These are phyloP conservation scores for Hypolimnas misippus DNA, from an alignment of 2,888 invertebrate species.

Conservation along the genomic window DNA sequence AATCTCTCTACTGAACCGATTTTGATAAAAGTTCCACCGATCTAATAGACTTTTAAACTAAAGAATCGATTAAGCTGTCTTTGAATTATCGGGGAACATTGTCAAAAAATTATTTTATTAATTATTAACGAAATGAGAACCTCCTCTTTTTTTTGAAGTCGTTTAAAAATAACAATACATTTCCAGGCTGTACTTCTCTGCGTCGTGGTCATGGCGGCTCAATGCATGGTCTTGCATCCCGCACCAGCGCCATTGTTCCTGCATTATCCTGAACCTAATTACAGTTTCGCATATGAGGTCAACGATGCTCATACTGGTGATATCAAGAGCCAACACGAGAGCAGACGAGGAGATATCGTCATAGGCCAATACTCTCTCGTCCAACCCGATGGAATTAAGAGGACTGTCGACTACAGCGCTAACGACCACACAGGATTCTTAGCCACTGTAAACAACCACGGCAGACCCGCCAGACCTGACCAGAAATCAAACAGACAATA, in stretches of 20 bases:
- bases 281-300: slow-evolving; percentile 83
- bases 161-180: slow-evolving; percentile 4
- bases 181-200: slow-evolving; percentile 45
- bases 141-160: too few species aligned
- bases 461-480: slow-evolving; percentile 14
- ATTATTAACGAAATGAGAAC: too few species aligned
- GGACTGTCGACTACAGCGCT: slow-evolving; percentile 83
- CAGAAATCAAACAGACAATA: slow-evolving; percentile 41
- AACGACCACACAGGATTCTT: slow-evolving; percentile 81
- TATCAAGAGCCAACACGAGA: slow-evolving; percentile 80
- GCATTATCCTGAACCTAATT: slow-evolving; percentile 52
- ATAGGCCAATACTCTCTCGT: slow-evolving; percentile 81
- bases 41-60: too few species aligned
- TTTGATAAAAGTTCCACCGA: too few species aligned
- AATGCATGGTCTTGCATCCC: slow-evolving; percentile 67
- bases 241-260: slow-evolving; percentile 47
- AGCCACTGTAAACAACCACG: slow-evolving; percentile 78
- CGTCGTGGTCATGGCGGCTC: slow-evolving; percentile 61
- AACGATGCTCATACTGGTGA: slow-evolving; percentile 82
- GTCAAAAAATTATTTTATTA: too few species aligned
- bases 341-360: slow-evolving; percentile 77
- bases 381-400: slow-evolving; percentile 81
- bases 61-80: too few species aligned
- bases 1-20: too few species aligned
- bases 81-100: too few species aligned